Conservation (phyloP, 1,140 invertebrate species). For the Chelonus insularis region DNA sequence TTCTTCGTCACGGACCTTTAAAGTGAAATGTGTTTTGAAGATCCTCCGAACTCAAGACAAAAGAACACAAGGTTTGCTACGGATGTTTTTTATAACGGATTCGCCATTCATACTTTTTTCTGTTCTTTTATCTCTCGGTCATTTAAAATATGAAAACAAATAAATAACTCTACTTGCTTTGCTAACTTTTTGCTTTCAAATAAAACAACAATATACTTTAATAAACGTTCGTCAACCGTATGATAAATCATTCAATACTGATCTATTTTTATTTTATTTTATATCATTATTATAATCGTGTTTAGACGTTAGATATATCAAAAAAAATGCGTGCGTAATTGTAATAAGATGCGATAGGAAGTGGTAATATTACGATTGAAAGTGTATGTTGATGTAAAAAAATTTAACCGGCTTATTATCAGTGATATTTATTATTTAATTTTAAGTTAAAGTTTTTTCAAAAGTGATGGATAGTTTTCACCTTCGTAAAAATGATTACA, state of each 20-base stretch:
- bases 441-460: not conserved
- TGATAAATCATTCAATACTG: too few species aligned
- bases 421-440: not conserved
- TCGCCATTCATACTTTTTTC: not conserved
- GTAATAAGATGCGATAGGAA: constrained; percentile 34
- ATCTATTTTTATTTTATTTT: too few species aligned
- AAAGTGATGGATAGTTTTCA: constrained; percentile 1
- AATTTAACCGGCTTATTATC: not conserved
- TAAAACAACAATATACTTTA: too few species aligned
- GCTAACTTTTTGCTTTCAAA: too few species aligned
- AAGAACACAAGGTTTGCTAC: too few species aligned
- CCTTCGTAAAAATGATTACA: constrained; percentile 13
- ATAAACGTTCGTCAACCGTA: too few species aligned
- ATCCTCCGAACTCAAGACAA: too few species aligned
- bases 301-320: constrained; percentile 3
- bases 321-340: constrained; percentile 29
- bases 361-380: constrained; percentile 27
- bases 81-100: not conserved
- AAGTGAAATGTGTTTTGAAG: too few species aligned
- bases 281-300: constrained; percentile 6
- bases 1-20: too few species aligned
- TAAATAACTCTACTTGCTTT: too few species aligned
- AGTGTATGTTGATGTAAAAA: constrained; percentile 8
- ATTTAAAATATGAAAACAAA: too few species aligned
- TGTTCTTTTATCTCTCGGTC: too few species aligned